Percentiles rank a stretch among this genome's conserved stretches.
Evolutionary conservation across 2,888 invertebrate species (phyloP).

Genomic region (Drosophila crucigera): DNA sequence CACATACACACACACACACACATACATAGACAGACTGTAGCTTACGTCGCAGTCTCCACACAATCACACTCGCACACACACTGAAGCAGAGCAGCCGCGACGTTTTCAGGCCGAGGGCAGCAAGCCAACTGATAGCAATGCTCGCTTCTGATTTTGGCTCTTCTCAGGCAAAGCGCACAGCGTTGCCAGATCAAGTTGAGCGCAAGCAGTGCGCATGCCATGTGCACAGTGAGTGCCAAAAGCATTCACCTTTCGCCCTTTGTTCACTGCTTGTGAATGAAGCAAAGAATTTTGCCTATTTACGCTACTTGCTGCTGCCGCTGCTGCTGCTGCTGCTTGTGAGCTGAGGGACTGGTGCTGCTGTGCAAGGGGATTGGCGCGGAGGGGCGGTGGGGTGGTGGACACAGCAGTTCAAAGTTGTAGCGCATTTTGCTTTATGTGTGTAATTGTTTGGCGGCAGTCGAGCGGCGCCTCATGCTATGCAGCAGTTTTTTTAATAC

Average conservation of each 20-base stretch:
- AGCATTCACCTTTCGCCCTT: constrained; percentile 19
- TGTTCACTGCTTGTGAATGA: constrained; percentile 61
- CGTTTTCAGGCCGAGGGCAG: constrained; percentile 62
- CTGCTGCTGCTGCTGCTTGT: constrained; percentile 38
- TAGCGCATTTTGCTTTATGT: constrained; percentile 69
- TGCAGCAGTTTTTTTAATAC: constrained; percentile 42
- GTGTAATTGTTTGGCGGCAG: constrained; percentile 72
- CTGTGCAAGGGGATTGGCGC: not conserved
- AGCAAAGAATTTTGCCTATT: constrained; percentile 50
- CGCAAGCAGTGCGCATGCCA: constrained; percentile 47
- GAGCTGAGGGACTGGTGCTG: not conserved
- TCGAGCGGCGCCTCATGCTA: constrained; percentile 54
- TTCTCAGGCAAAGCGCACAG: constrained; percentile 6
- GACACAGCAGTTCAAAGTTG: constrained; percentile 67
- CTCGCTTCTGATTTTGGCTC: constrained; percentile 2
- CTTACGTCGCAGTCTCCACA: constrained; percentile 31
- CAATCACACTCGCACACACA: constrained; percentile 16
- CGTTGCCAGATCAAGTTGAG: constrained; percentile 56
- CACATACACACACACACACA: constrained; percentile 1
- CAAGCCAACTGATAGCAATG: constrained; percentile 70
- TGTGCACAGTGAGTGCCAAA: constrained; percentile 56
- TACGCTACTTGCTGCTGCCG: constrained; percentile 23
- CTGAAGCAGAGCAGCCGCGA: constrained; percentile 48
- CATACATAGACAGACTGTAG: not conserved
- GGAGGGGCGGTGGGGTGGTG: constrained; percentile 15